Percentiles rank a stretch among this genome's conserved stretches.
Evolutionary conservation across 2,888 invertebrate genomes (phyloP).

Genomic region (Drosophila kokeensis): DNA sequence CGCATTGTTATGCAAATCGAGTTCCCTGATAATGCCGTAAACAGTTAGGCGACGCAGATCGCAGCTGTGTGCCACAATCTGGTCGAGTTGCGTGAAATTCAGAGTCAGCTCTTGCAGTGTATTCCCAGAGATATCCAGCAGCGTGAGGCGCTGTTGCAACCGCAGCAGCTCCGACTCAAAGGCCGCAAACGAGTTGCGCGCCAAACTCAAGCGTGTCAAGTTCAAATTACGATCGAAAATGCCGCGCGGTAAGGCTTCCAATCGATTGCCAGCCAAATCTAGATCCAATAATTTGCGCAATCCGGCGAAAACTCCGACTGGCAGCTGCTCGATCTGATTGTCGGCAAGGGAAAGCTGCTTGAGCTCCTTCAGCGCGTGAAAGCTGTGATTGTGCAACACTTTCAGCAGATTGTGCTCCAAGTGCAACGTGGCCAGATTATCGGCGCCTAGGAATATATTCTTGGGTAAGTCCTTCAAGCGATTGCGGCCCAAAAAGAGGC

Average conservation of each 20-base stretch:
- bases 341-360: constrained; percentile 78
- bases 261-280: constrained; percentile 79
- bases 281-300: constrained; percentile 79
- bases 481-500: constrained; percentile 79
- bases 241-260: constrained; percentile 71
- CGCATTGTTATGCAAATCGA: constrained; percentile 83
- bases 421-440: constrained; percentile 80
- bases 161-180: constrained; percentile 82
- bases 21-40: constrained; percentile 74
- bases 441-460: constrained; percentile 83
- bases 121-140: constrained; percentile 82
- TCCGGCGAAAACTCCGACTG: constrained; percentile 70
- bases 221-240: constrained; percentile 81
- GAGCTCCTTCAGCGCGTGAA: constrained; percentile 82
- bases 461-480: constrained; percentile 81
- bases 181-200: constrained; percentile 76
- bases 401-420: constrained; percentile 75
- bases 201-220: constrained; percentile 78
- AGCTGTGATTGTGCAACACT: constrained; percentile 80
- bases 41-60: constrained; percentile 81
- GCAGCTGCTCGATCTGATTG: constrained; percentile 76
- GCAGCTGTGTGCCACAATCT: constrained; percentile 75
- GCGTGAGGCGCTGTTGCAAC: constrained; percentile 69
- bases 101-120: constrained; percentile 79
- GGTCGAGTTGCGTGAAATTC: constrained; percentile 76